phyloP scores from a whole-genome alignment of 1,140 invertebrate genomes.

The Linepithema humile region DNA sequence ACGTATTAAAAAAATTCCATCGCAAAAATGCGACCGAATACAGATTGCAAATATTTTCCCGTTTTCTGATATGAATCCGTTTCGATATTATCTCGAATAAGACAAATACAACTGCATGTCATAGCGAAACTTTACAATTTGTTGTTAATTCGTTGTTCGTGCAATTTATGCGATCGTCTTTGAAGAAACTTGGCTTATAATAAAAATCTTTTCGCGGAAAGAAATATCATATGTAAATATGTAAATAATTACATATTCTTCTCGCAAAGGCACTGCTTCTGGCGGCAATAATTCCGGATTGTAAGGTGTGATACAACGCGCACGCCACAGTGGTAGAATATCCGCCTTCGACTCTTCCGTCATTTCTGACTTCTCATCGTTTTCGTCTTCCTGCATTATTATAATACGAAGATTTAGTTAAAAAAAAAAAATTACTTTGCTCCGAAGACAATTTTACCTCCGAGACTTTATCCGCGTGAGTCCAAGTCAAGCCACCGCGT shows the following conservation, averaged over 20 bases:
- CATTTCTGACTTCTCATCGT: not conserved
- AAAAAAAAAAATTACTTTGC: too few relatives aligned
- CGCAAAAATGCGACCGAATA: constrained; percentile 16
- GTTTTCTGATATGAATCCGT: constrained; percentile 33
- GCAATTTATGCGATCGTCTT: too few relatives aligned
- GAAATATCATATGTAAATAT: not conserved
- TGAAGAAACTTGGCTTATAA: too few relatives aligned
- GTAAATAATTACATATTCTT: constrained; percentile 69
- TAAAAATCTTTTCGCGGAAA: too few relatives aligned
- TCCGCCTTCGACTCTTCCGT: constrained; percentile 49
- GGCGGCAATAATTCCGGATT: constrained; percentile 88
- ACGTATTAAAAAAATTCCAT: not conserved
- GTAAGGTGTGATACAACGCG: constrained; percentile 87
- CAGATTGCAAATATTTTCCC: not conserved
- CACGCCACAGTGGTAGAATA: constrained; percentile 86
- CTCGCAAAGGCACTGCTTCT: constrained; percentile 86
- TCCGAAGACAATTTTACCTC: too few relatives aligned
- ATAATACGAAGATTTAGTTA: not conserved
- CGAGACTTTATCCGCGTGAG: not conserved
- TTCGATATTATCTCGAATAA: not conserved
- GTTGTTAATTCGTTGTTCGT: not conserved
- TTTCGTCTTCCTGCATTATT: constrained; percentile 13
- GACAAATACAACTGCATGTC: not conserved
- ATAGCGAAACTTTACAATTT: not conserved
- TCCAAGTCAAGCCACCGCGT: constrained; percentile 66